Conservation (phyloP, 2,888 invertebrate genomes). For the Nemoura dubitans region DNA sequence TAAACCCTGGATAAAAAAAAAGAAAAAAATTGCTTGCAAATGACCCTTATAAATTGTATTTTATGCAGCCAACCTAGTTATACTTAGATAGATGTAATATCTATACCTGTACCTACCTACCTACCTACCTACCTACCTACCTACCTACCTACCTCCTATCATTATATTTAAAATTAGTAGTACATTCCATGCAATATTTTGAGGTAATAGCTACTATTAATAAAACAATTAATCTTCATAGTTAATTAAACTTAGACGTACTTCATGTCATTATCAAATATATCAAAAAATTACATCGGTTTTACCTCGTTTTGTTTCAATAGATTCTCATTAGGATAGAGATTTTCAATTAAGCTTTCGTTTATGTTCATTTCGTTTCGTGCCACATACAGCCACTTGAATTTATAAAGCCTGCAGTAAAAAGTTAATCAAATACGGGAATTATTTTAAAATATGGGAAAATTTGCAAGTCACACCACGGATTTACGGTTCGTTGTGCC, state of each 20-base stretch:
- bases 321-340: not conserved
- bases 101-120: no score
- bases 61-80: no score
- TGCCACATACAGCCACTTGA: slow-evolving; percentile 7
- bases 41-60: no score
- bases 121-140: no score
- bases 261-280: not conserved
- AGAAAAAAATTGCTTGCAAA: no score
- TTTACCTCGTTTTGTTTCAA: not conserved
- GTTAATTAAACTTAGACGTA: not conserved
- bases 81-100: no score
- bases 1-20: no score
- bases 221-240: not conserved
- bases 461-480: slow-evolving; percentile 4
- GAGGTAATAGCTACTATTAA: no score
- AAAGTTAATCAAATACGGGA: slow-evolving; percentile 1
- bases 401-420: not conserved
- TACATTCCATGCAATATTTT: no score
- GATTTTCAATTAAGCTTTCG: slow-evolving; percentile 12
- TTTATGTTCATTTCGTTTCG: not conserved
- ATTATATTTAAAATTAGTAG: no score
- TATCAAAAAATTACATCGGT: not conserved
- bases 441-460: slow-evolving; percentile 4
- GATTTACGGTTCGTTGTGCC: not conserved
- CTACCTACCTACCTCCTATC: no score